Evolutionary conservation across 2,888 invertebrate species (phyloP), one percentile per base, ranked within the genome.

Genomic region (Catocala fraxini): DNA sequence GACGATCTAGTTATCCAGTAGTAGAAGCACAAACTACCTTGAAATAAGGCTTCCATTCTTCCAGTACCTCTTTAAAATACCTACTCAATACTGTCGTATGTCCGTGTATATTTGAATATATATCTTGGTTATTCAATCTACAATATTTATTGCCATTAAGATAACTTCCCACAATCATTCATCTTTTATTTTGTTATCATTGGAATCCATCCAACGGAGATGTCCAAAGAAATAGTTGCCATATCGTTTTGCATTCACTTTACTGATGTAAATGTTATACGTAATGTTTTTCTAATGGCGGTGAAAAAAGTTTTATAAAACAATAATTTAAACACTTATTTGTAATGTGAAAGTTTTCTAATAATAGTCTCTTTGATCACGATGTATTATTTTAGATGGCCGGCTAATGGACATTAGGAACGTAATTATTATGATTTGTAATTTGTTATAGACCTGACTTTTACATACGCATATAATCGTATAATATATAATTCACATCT

Each of bases 251-350:
- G 65, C 75, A 75, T 75, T 77, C 70, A 65, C 77, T 70, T 73
- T 63, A 51, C 64, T n/a, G 41, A 57, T 61, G 65, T 59, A 59
- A 67, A 71, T 67, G 43, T 69, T 74, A 63, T 68, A 34, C 49
- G 39, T 73, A 77, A 77, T 75, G 64, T 43, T 70, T 68, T 75
- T 67, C 67, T 77, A 71, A 75, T 75, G 72, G 54, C 55, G 6
- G 33, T 33, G 57, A 43, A 45, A 15, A 11, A 34, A 46, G 41
- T 34, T 51, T 55, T 42, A 35, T 46, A 33, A 42, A 54, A 43
- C 41, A 47, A 10, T 11, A 42, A 42, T 42, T 11, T 45, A 48
- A 63, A 51, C 46, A 42, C 13, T 33, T 47, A 48, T 48, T n/a
- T 55, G 45, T 63, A 25, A 51, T 43, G 61, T 43, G 63, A 69